A percentile compares a stretch with the other conserved stretches of the same genome.
phyloP scores from a whole-genome alignment of 35 echinoderm and acorn worm species.

The Apostichopus californicus region DNA sequence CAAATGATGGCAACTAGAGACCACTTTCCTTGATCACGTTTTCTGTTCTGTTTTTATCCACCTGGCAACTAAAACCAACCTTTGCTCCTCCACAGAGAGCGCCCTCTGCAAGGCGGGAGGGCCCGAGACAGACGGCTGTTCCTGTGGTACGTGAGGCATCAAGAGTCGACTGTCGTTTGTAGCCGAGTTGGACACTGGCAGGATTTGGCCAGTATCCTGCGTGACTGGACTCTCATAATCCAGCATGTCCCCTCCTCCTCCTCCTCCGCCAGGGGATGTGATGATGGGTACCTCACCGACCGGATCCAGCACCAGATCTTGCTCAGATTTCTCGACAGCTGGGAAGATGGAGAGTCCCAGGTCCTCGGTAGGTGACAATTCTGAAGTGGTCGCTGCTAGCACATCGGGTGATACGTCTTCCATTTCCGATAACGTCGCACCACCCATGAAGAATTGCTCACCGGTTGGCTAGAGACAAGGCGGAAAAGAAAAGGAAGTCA shows the following conservation, averaged over 20 bases:
- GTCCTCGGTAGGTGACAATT: background rate
- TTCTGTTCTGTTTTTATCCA: too few species aligned
- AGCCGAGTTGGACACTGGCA: background rate
- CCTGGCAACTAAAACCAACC: background rate
- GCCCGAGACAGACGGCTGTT: background rate
- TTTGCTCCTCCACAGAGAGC: slow-evolving; percentile 35
- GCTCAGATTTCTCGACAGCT: background rate
- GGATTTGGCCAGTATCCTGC: background rate
- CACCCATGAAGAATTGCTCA: background rate
- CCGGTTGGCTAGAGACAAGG: background rate
- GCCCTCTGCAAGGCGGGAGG: background rate
- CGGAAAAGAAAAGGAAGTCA: too few species aligned
- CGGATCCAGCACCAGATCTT: background rate
- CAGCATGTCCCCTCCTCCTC: background rate
- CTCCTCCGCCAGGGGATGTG: background rate
- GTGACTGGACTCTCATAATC: background rate
- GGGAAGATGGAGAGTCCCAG: background rate
- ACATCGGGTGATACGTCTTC: background rate
- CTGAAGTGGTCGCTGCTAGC: background rate
- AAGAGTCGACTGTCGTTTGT: background rate
- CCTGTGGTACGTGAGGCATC: slow-evolving; percentile 13
- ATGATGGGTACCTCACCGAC: background rate
- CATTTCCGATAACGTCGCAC: slow-evolving; percentile 25
- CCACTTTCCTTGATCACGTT: too few species aligned
- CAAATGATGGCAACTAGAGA: too few species aligned